phyloP scores from a whole-genome alignment of 2,113 vertebrate species.

The Collichthys lucidus region DNA sequence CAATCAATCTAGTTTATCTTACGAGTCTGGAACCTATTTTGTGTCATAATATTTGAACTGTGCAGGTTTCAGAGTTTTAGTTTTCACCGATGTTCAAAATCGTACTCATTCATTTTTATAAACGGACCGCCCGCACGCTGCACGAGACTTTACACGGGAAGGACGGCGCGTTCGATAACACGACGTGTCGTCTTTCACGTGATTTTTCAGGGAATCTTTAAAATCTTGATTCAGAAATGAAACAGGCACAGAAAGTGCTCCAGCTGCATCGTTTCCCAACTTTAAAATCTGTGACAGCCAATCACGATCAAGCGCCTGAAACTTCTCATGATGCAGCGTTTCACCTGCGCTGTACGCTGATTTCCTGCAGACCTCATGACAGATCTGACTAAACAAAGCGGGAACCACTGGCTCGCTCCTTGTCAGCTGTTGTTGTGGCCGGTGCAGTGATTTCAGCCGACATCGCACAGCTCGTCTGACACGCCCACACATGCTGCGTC shows the following conservation, averaged over 20 bases:
- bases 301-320: not conserved
- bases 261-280: conserved; percentile 13
- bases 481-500: conserved; percentile 1
- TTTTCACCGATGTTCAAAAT: conserved; percentile 30
- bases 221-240: conserved; percentile 7
- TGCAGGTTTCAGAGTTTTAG: conserved; percentile 41
- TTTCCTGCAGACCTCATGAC: conserved; percentile 27
- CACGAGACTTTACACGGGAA: conserved; percentile 38
- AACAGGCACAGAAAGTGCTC: not conserved
- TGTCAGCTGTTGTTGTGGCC: conserved; percentile 19
- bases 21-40: conserved; percentile 51
- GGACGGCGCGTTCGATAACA: not conserved
- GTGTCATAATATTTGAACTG: conserved; percentile 40
- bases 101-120: conserved; percentile 3
- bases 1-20: conserved; percentile 43
- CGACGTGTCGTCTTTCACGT: not conserved
- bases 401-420: conserved; percentile 23
- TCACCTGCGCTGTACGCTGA: not conserved
- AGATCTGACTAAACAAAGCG: conserved; percentile 32
- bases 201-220: conserved; percentile 32
- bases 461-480: no score
- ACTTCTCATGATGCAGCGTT: not conserved
- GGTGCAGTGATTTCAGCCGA: conserved; percentile 47
- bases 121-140: conserved; percentile 9
- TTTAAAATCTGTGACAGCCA: not conserved